Percentiles rank a stretch among this genome's conserved stretches.
Evolutionary conservation across 1,140 invertebrate genomes (phyloP).

Genomic region (Neodiprion fabricii): DNA sequence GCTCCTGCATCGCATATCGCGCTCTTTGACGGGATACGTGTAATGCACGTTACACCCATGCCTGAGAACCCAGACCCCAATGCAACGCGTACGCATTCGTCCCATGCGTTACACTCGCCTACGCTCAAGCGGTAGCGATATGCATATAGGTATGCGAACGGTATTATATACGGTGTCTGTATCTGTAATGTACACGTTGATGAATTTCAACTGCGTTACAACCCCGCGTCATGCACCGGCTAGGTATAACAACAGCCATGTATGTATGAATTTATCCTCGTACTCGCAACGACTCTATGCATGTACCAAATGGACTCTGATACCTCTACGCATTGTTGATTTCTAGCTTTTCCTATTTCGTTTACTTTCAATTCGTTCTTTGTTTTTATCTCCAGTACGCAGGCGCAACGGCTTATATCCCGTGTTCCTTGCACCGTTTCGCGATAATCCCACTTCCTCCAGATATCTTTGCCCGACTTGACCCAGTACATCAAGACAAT

Average conservation of each 20-base stretch:
- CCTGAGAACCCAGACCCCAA: background rate
- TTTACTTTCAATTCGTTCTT: background rate
- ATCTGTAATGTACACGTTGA: background rate
- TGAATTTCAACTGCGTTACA: constrained; percentile 11
- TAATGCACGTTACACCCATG: background rate
- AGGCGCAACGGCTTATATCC: too few relatives aligned
- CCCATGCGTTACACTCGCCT: background rate
- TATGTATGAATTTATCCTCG: background rate
- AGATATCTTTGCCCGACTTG: constrained; percentile 10
- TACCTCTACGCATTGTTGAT: constrained; percentile 9
- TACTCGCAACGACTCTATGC: constrained; percentile 23
- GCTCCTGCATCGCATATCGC: constrained; percentile 3
- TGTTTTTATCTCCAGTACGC: too few relatives aligned
- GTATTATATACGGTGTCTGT: background rate
- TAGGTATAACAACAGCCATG: too few relatives aligned
- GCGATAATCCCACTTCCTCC: constrained; percentile 20
- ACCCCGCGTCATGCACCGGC: background rate
- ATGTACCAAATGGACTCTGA: constrained; percentile 4
- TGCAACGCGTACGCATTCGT: too few relatives aligned
- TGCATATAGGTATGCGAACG: background rate
- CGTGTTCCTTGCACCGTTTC: too few relatives aligned
- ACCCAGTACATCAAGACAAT: too few relatives aligned
- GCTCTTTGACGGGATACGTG: constrained; percentile 2
- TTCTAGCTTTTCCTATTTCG: constrained; percentile 33
- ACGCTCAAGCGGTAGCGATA: background rate